phyloP scores from a whole-genome alignment of 1,140 invertebrate species.

The Drosophila bipectinata region DNA sequence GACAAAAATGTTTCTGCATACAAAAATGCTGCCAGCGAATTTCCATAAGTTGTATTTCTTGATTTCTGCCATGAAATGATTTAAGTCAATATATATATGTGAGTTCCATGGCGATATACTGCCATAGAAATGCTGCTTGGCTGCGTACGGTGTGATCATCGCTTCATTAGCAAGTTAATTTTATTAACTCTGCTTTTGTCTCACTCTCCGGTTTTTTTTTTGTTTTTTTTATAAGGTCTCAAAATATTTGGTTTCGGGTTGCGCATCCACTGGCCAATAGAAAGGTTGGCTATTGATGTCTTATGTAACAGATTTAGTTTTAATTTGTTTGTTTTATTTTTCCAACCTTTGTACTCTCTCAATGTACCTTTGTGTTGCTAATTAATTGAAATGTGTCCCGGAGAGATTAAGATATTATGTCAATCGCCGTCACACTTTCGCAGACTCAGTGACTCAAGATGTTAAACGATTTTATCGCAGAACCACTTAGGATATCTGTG shows the following conservation, averaged over 20 bases:
- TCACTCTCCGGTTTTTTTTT: conserved; percentile 24
- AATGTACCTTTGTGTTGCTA: conserved; percentile 38
- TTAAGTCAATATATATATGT: conserved; percentile 23
- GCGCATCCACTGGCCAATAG: conserved; percentile 47
- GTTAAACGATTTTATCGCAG: neutral
- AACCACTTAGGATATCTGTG: conserved; percentile 28
- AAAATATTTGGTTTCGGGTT: conserved; percentile 49
- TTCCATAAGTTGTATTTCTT: conserved; percentile 72
- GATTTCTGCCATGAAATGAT: conserved; percentile 56
- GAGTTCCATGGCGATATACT: neutral
- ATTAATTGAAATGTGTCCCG: conserved; percentile 53
- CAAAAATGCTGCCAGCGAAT: conserved; percentile 54
- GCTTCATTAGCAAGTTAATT: conserved; percentile 79
- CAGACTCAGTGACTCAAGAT: conserved; percentile 17
- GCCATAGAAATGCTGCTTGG: conserved; percentile 33
- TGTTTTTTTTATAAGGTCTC: conserved; percentile 31
- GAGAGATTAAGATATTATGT: conserved; percentile 37
- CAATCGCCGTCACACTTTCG: conserved; percentile 8
- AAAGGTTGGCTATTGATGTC: conserved; percentile 51
- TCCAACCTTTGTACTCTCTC: conserved; percentile 23
- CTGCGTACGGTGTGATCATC: conserved; percentile 57
- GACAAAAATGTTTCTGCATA: conserved; percentile 72
- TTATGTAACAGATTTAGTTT: conserved; percentile 65
- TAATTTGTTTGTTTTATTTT: conserved; percentile 50
- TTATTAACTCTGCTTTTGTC: conserved; percentile 68